Evolutionary conservation across 2,888 invertebrate genomes (phyloP), one percentile per base, ranked within the genome.

Genomic region (Drosophila birchii): DNA sequence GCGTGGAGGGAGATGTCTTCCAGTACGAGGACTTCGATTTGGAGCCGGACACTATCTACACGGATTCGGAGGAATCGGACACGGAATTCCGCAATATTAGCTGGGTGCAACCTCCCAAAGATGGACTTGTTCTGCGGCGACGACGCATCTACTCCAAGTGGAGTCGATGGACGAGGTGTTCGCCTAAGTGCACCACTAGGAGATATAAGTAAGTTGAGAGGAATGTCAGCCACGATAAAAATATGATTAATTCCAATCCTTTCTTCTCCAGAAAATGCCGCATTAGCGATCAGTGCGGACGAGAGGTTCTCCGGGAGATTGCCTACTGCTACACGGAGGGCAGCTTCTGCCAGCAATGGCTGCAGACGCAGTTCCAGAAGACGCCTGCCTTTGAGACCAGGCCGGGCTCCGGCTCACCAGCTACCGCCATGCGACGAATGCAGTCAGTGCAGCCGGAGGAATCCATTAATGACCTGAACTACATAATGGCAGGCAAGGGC

Each of bases 271-370:
- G 97, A 91, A 94, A 95, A 90, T 98, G 98, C 92, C 94, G 94
- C 86, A 94, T 95, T 84, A 94, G 94, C 1, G 94, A 95, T 12
- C 93, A 96, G 79, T 98, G 98, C 87, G 96, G 96, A 2, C 95
- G 95, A 49, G 95, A 96, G 90, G 94, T 96, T 43, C 94, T 98
- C 59, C 94, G 95, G 72, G 97, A 98, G 92, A 96, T 96, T 8
- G 97, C 97, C 4, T 96, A 96, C 89, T 98, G 98, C 91, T 97
- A 96, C 90, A 94, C 95, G 44, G 96, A 96, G 78, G 96, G 96
- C 58, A 96, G 96, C 61, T 95, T 95, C 87, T 98, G 98, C 91
- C 96, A 97, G 90, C 94, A 94, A 64, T 96, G 96, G 95, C 93
- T 95, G 14, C 91, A 92, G 69, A 90, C 92, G 0, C 92, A 93